Base-by-base conservation (phyloP, 2,888 invertebrate species). In the Sesia apiformis region DNA sequence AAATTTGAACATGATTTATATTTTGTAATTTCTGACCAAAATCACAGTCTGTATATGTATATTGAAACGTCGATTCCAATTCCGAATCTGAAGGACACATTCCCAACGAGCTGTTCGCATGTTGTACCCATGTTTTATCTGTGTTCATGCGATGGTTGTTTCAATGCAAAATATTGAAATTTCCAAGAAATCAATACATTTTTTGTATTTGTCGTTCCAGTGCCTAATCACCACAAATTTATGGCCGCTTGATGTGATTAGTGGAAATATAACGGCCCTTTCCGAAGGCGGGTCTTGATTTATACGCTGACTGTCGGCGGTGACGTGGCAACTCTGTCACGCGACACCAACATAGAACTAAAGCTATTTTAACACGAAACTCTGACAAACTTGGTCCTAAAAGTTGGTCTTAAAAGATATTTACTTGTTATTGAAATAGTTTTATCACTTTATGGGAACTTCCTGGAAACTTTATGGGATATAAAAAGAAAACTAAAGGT, bases 281-380 rank as follows among this genome's bases (percentile, higher is more conserved):
- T 50, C 50, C 58, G 40, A 52, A 56, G 52, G 57, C 55, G 51
- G 53, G 52, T 52, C 58, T 53, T 58, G 56, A 58, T 58, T 58
- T 58, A 58, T 58, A 56, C 50, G 51, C 39, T 38, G 50, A 23
- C 40, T 39, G 39, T 46, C 53, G 39, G 40, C 7, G 50, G 52
- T 58, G 58, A 58, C 58, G 56, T 54, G 52, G 58, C 54, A 51
- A 49, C 54, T 55, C 56, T 49, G 53, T 56, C 56, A 58, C 58
- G 58, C 58, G 40, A 56, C 39, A 49, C 40, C 3, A 8, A 46
- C 46, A 46, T 46, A 23, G 7, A 46, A 46, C 46, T 46, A 46
- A 46, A 46, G 46, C 23, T 46, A 46, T 46, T 46, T 46, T 46
- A 7, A 46, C 46, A 46, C 46, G 5, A 46, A 46, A 46, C 46